Evolutionary conservation across 2,113 vertebrate species (phyloP), one percentile per base, ranked within the genome.

Genomic region (Callocephalon fimbriatum): DNA sequence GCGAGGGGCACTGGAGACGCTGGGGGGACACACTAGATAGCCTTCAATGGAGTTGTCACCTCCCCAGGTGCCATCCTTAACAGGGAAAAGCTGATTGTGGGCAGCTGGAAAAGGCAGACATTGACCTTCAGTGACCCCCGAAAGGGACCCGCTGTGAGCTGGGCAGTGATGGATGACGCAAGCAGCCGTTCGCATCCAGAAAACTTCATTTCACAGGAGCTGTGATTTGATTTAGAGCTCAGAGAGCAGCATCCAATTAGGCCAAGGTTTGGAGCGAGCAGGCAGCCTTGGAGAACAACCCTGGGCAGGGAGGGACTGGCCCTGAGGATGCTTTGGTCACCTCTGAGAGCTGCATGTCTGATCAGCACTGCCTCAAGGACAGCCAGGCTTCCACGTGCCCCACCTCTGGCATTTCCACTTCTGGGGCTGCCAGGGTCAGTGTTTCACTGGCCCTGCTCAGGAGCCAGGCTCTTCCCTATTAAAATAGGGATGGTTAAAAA

Each of bases 181-280:
- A 79, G 95, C 86, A 7, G 94, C 93, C 42, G 44, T 86, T 95
- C 38, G 37, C 84, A 83, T 92, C 96, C 95, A 96, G 95, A 96
- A 95, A 98, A 97, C 97, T 97, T 96, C 97, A 95, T 98, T 97
- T 96, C 82, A 59, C 76, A 95, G 96, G 86, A 96, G 90, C 90
- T 68, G 79, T 97, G 97, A 98, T 98, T 97, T 97, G 97, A 98
- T 98, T 98, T 97, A 97, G 86, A 93, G 91, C 95, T 93, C 48
- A 11, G 95, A 95, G 96, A 97, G 96, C 96, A 93, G 87, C 93
- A 94, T 94, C 77, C 93, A 95, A 97, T 98, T 97, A 97, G 95
- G 84, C 63, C 3, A 47, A 91, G 92, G 93, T 94, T 72, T 89
- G 84, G 32, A 96, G 92, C 2, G n/a, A 92, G 74, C 59, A 38